Evolutionary conservation across 2,113 vertebrate species (phyloP).

Genomic region (Tonatia bakeri): DNA sequence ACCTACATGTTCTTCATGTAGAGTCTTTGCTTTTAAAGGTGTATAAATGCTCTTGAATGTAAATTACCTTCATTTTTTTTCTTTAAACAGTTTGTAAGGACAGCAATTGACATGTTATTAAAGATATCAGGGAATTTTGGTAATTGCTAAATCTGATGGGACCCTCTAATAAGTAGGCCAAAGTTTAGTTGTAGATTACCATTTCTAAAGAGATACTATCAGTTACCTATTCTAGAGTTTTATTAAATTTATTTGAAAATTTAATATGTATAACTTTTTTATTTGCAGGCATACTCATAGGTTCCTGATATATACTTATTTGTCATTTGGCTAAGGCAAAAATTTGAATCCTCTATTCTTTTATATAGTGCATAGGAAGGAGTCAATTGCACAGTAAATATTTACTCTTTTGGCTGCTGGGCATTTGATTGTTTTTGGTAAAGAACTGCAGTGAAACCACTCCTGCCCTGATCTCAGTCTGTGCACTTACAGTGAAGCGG

Average conservation of each 20-base stretch:
- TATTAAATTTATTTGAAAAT: background rate
- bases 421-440: background rate
- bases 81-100: background rate
- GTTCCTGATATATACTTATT: background rate
- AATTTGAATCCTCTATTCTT: background rate
- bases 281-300: background rate
- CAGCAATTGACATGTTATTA: background rate
- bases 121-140: background rate
- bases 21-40: background rate
- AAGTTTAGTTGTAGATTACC: background rate
- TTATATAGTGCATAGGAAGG: background rate
- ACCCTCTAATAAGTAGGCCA: background rate
- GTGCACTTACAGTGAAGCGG: background rate
- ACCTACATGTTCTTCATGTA: background rate
- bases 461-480: background rate
- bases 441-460: background rate
- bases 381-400: background rate
- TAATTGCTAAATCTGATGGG: background rate
- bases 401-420: background rate
- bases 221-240: background rate
- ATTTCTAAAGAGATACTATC: background rate
- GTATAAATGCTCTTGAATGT: background rate
- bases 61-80: background rate
- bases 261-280: background rate
- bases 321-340: background rate